These are phyloP conservation scores for Tangara arthus DNA, from an alignment of 2,797 vertebrate genomes.

Conservation along the genomic window DNA sequence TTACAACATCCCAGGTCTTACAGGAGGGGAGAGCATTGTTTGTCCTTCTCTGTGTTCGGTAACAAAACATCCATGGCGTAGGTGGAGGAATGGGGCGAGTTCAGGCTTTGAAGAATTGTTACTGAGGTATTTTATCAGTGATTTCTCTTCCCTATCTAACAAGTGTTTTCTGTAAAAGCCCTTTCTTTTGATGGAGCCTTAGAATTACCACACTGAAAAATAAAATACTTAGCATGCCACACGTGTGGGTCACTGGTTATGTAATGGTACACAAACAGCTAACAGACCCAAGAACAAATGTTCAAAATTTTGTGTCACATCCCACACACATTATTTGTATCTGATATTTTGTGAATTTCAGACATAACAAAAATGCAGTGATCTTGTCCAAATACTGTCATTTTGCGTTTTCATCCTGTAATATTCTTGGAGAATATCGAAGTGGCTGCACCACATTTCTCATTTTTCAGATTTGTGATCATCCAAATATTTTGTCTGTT, in stretches of 20 bases:
- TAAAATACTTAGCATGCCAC: conserved; percentile 18
- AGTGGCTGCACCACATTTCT: conserved; percentile 24
- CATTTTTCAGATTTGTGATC: conserved; percentile 48
- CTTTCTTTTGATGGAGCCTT: background rate
- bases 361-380: conserved; percentile 30
- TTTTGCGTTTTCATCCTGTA: conserved; percentile 32
- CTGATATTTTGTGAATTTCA: conserved; percentile 27
- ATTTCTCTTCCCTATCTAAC: background rate
- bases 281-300: conserved; percentile 22
- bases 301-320: conserved; percentile 20
- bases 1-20: background rate
- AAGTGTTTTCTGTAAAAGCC: background rate
- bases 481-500: conserved; percentile 49
- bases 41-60: background rate
- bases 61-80: background rate
- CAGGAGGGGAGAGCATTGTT: background rate
- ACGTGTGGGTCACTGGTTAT: conserved; percentile 15
- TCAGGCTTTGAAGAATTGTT: background rate
- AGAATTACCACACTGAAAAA: background rate
- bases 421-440: conserved; percentile 14
- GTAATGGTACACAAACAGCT: conserved; percentile 41
- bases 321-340: conserved; percentile 35
- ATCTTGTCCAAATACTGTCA: conserved; percentile 23
- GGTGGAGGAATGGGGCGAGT: background rate
- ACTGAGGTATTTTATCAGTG: background rate